Evolutionary conservation across 2,113 vertebrate genomes (phyloP), one percentile per base, ranked within the genome.

Genomic region (Chaenocephalus aceratus): DNA sequence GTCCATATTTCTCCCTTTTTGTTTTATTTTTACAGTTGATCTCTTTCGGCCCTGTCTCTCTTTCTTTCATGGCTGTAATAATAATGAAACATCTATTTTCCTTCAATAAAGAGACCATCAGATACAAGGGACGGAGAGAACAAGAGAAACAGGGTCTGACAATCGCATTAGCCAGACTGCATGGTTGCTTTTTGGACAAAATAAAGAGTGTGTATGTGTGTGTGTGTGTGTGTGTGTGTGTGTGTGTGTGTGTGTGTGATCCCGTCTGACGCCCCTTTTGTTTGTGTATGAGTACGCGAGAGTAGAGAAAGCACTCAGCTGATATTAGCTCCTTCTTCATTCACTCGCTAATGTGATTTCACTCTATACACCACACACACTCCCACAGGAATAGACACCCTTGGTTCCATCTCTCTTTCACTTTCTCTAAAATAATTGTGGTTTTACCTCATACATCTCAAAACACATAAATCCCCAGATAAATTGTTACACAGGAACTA

Each of bases 341-440:
- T 85, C 73, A 83, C 73, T 86, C 41, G 56, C 48, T 85, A 88
- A 89, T 89, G 78, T 59, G 73, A 87, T 89, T 88, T 88, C 61
- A 46, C 66, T 77, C 30, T 44, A 62, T 75, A 70, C 48, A 70
- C 57, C 10, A 60, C 70, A 60, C 45, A 57, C 21, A n/a, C 59
- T 56, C 67, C 44, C 41, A 53, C 30, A 10, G 46, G 62, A 81
- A 34, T 48, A 56, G 23, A 81, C 58, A n/a, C 60, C 41, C 34
- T 57, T 23, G 36, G 36, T 56, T 89, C 23, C 56, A 67, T 78
- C 80, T 64, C 8, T 48, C 44, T 69, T 65, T 77, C 65, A 60
- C 23, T 80, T 77, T 68, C 36, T 71, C 26, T 72, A 41, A 84
- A 73, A 79, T 0, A 83, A 69, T 83, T 80, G 71, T 60, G 58